Conservation (phyloP, 1,140 invertebrate species). For the Bicyclus anynana region DNA sequence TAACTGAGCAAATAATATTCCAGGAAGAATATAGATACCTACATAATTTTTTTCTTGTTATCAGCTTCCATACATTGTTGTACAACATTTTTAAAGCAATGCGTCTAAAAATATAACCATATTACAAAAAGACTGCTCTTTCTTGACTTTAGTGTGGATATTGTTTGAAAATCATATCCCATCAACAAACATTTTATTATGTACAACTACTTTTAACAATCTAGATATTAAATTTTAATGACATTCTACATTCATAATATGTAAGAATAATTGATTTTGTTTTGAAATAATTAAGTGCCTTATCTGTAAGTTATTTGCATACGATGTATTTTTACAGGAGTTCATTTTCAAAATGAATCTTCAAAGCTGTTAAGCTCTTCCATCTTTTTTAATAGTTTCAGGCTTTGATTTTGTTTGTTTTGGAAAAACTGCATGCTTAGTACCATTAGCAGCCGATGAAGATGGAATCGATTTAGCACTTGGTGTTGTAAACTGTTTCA, state of each 20-base stretch:
- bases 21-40: constrained; percentile 1
- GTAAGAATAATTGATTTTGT: constrained; percentile 20
- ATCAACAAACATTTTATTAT: constrained; percentile 7
- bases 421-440: constrained; percentile 9
- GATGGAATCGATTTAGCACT: constrained; percentile 1
- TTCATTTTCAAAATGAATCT: background rate
- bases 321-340: background rate
- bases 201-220: constrained; percentile 24
- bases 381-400: constrained; percentile 32
- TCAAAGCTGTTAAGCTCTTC: constrained; percentile 36
- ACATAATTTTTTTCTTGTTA: background rate
- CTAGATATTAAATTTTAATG: constrained; percentile 8
- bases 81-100: background rate
- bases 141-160: background rate
- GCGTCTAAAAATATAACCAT: constrained; percentile 6
- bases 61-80: no score
- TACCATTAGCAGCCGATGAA: constrained; percentile 14
- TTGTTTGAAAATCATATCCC: constrained; percentile 1
- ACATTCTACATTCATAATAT: background rate
- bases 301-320: constrained; percentile 1
- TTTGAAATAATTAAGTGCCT: constrained; percentile 11
- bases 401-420: constrained; percentile 28
- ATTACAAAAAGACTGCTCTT: background rate
- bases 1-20: constrained; percentile 32
- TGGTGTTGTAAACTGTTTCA: background rate